Base-by-base conservation (phyloP, 2,888 invertebrate species). In the Dolomedes plantarius region DNA sequence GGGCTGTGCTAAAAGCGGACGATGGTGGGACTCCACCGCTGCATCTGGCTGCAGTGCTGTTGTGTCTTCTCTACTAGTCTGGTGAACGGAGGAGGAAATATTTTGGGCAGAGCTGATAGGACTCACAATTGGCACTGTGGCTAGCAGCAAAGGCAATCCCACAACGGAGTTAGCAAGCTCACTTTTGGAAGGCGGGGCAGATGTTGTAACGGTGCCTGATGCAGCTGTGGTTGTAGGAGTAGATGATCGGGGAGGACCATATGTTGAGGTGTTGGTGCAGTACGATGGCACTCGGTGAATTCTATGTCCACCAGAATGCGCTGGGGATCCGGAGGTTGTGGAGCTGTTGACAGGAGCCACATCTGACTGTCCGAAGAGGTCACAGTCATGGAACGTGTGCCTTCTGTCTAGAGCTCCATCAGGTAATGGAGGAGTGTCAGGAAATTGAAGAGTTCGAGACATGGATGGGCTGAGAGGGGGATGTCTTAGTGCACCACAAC, bases 161-260 rank as follows among this genome's bases (percentile, higher is more conserved):
- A 86, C 86, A 46, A 86, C 86, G 50, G 86, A 86, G 69, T 86
- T 86, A 46, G 80, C 86, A 65, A 86, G 78, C 75, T 80, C 86
- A 71, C 80, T 86, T 50, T 80, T 86, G 36, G 78, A 79, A 68
- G 85, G 77, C 31, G 76, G 77, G 69, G 75, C 71, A 56, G 83
- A 31, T 16, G 76, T 50, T 64, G 85, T 28, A 32, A 62, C 16
- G 19, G 65, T 28, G 46, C 19, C 50, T 7, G 69, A 11, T 65
- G 7, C 16, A 50, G 31, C 29, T 6, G 77, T 50, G 27, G 83
- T 72, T 13, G 76, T 31, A 31, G 85, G 85, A 11, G 78, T 39
- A 19, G 85, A 68, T 27, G 56, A 65, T 11, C 72, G 75, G 7
- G 76, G 46, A 36, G 72, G 80, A 31, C 80, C 78, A 39, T 86